phyloP scores from a whole-genome alignment of 2,888 invertebrate species.

The Hypomecis atomaria region DNA sequence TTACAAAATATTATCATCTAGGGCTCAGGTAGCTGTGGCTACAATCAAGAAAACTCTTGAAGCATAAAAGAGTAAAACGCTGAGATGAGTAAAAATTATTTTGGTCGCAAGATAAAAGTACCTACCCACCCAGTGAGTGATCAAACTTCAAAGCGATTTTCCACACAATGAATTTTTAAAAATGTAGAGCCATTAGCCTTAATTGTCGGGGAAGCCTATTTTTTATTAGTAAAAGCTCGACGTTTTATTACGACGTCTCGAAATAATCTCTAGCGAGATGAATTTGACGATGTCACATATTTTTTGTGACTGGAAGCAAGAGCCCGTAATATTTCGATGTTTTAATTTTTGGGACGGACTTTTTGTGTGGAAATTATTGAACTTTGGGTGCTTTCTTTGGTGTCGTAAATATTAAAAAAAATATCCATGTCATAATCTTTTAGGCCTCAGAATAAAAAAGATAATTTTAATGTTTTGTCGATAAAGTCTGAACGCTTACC shows the following conservation, averaged over 20 bases:
- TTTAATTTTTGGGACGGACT: constrained; percentile 2
- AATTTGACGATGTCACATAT: constrained; percentile 42
- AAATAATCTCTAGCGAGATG: constrained; percentile 41
- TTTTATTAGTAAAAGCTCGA: constrained; percentile 48
- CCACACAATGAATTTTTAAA: constrained; percentile 52
- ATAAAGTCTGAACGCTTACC: no score
- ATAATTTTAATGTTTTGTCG: no score
- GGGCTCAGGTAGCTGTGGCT: constrained; percentile 1
- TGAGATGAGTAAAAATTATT: constrained; percentile 23
- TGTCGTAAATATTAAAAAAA: no score
- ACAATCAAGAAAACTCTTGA: constrained; percentile 8
- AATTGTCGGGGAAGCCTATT: constrained; percentile 54
- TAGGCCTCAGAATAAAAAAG: no score
- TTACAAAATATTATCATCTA: background rate
- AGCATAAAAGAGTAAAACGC: constrained; percentile 13
- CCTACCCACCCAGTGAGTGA: constrained; percentile 40
- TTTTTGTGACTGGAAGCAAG: constrained; percentile 31
- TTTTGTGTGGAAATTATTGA: background rate
- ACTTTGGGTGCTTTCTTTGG: no score
- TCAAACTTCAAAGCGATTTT: constrained; percentile 50
- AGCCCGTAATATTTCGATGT: constrained; percentile 18
- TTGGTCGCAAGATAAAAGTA: constrained; percentile 26
- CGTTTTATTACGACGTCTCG: constrained; percentile 47
- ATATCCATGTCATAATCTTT: no score
- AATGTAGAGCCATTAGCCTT: constrained; percentile 58